Evolutionary conservation across 2,888 invertebrate genomes (phyloP).

Genomic region (Drosophila subquinaria): DNA sequence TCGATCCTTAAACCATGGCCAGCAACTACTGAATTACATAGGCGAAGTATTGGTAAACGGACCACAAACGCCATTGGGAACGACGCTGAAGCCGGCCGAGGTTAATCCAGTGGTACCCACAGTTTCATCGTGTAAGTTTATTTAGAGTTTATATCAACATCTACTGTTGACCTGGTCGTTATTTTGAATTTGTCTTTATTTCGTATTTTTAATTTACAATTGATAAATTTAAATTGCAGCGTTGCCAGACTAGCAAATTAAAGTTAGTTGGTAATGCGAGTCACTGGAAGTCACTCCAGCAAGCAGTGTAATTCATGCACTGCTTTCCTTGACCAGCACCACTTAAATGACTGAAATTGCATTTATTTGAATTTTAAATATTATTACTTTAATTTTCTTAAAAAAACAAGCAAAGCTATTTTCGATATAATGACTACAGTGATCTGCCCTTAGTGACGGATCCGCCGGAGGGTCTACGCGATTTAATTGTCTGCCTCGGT

Average conservation of each 20-base stretch:
- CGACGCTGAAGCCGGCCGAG: conserved; percentile 93
- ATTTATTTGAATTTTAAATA: too few relatives aligned
- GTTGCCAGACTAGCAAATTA: not conserved
- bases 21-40: conserved; percentile 96
- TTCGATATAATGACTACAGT: not conserved
- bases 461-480: conserved; percentile 94
- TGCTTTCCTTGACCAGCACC: not conserved
- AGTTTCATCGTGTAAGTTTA: conserved; percentile 90
- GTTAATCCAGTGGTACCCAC: conserved; percentile 93
- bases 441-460: conserved; percentile 86
- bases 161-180: too few relatives aligned
- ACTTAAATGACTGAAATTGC: not conserved
- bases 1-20: conserved; percentile 96
- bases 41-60: conserved; percentile 98
- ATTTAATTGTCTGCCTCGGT: conserved; percentile 94
- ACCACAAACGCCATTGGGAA: conserved; percentile 97
- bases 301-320: not conserved
- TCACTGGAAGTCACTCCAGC: not conserved
- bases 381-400: too few relatives aligned
- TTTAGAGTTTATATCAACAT: too few relatives aligned
- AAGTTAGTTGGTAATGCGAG: not conserved
- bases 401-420: too few relatives aligned
- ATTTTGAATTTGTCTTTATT: not conserved
- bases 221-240: not conserved
- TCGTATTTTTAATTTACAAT: too few relatives aligned